A percentile compares a stretch with the other conserved stretches of the same genome.
Conservation (phyloP, 1,140 invertebrate species). For the Camponotus vicinus region DNA sequence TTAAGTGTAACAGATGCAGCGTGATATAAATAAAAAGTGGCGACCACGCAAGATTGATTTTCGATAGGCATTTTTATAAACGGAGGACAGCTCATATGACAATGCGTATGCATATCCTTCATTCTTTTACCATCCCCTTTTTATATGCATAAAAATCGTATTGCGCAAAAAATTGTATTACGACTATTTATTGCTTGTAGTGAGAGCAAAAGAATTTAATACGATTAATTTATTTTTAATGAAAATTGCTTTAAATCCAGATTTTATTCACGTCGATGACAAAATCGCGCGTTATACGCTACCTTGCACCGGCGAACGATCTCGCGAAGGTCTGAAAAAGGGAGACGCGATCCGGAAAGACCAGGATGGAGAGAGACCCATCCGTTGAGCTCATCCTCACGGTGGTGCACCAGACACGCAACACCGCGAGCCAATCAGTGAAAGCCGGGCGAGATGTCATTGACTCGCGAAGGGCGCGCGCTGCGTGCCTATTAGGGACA, state of each 20-base stretch:
- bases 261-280: constrained; percentile 5
- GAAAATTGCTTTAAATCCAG: neutral
- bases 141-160: too few relatives aligned
- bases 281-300: constrained; percentile 21
- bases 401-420: constrained; percentile 51
- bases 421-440: constrained; percentile 55
- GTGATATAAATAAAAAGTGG: constrained; percentile 31
- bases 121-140: neutral
- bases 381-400: constrained; percentile 71
- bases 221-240: neutral
- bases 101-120: neutral
- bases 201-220: neutral
- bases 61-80: constrained; percentile 26
- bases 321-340: constrained; percentile 1
- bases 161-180: neutral
- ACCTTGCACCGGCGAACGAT: constrained; percentile 23
- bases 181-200: neutral
- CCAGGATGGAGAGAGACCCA: constrained; percentile 48
- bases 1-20: constrained; percentile 28
- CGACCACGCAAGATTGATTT: neutral
- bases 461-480: constrained; percentile 46
- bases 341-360: constrained; percentile 34
- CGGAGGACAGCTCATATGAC: too few relatives aligned
- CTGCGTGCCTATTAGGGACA: constrained; percentile 24
- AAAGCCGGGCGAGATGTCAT: constrained; percentile 66